Conservation (phyloP, 2,797 vertebrate genomes). For the Taeniopygia guttata region DNA sequence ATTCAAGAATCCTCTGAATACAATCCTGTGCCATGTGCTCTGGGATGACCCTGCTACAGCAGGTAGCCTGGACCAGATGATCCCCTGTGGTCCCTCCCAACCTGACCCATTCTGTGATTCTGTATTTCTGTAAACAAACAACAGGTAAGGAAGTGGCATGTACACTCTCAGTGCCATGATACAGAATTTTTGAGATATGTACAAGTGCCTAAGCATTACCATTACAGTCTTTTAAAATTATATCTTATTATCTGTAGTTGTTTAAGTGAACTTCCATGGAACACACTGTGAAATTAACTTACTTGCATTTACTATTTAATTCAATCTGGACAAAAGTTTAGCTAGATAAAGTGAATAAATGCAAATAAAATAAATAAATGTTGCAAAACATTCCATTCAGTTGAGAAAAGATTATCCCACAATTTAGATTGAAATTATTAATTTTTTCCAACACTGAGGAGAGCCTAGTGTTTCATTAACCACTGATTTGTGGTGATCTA, state of each 20-base stretch:
- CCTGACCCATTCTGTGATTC: not conserved
- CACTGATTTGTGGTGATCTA: conserved; percentile 49
- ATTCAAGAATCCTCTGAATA: not conserved
- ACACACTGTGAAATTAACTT: not conserved
- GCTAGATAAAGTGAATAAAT: not conserved
- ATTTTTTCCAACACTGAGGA: conserved; percentile 8
- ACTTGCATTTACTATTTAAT: not conserved
- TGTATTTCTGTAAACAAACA: not conserved
- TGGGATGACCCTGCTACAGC: not conserved
- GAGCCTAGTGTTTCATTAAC: conserved; percentile 11
- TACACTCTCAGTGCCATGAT: not conserved
- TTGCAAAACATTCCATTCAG: conserved; percentile 28
- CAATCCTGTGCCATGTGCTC: not conserved
- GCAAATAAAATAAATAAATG: conserved; percentile 21
- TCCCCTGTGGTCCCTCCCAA: not conserved
- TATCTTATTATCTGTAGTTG: not conserved
- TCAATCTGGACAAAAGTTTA: not conserved
- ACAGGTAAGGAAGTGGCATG: not conserved
- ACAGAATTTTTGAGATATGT: not conserved
- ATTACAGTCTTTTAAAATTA: not conserved
- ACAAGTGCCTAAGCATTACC: not conserved
- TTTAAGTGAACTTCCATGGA: not conserved
- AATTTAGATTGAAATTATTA: conserved; percentile 29
- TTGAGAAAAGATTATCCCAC: conserved; percentile 19
- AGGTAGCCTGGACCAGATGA: not conserved